Evolutionary conservation across 2,113 vertebrate genomes (phyloP), one percentile per base, ranked within the genome.

Genomic region (Limanda limanda): DNA sequence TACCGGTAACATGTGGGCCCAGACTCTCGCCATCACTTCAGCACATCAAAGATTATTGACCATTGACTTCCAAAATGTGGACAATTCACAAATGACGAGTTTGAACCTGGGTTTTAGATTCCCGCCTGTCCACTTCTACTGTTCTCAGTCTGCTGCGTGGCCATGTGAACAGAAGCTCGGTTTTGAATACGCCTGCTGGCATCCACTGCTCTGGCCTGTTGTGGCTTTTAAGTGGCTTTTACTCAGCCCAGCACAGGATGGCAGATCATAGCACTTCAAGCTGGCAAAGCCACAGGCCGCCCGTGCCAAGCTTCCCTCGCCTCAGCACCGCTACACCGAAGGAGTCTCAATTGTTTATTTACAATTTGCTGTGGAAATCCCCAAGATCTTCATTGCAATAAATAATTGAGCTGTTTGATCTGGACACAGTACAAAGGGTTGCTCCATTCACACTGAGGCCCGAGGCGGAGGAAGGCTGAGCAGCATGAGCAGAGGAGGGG

Each of bases 351-450:
- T 85, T 94, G 92, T 93, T 94, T 93, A 92, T 92, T 93, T 93
- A 92, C 88, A 89, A 88, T 93, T 94, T 93, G 87, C 91, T 71
- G 79, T 85, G 89, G 91, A 91, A 92, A 94, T 91, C 82, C 89
- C 89, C 71, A 71, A 71, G 88, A 82, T 88, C 91, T 90, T 90
- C 72, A 62, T 78, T 48, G 76, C 31, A 21, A 90, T 93, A 85
- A 93, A 95, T 94, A 92, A 93, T 94, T 92, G 85, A 94, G 81
- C 83, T 91, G 89, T 93, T 93, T 91, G 91, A 91, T 90, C 84
- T 94, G 92, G 93, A 93, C 82, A 78, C 75, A 72, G 88, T 90
- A 93, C 92, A 94, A 94, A 94, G 93, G 79, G 83, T 76, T 87
- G 86, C 76, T 89, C 67, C 60, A 2, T 74, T 81, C 72, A 60